Percentiles rank a stretch among this genome's conserved stretches.
phyloP scores from a whole-genome alignment of 2,113 vertebrate species.

The Orthonyx spaldingii region DNA sequence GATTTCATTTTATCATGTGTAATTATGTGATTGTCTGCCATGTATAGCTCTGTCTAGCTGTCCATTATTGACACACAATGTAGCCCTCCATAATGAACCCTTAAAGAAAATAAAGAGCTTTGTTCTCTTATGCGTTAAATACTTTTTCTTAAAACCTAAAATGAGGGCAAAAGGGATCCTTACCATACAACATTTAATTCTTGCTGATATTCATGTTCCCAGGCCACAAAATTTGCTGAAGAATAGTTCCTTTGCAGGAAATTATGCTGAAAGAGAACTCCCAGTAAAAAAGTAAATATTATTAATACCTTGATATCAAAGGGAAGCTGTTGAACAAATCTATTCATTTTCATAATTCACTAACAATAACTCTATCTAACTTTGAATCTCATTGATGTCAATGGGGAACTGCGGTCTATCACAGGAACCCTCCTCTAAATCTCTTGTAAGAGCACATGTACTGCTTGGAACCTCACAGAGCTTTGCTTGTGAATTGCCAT shows the following conservation, averaged over 20 bases:
- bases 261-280: neutral
- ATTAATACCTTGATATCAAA: neutral
- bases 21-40: neutral
- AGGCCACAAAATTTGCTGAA: neutral
- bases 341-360: neutral
- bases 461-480: neutral
- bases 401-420: neutral
- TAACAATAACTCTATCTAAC: neutral
- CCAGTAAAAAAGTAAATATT: neutral
- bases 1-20: neutral
- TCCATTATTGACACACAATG: neutral
- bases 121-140: neutral
- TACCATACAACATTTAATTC: neutral
- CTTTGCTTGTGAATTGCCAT: neutral
- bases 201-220: neutral
- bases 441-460: neutral
- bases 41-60: neutral
- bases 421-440: neutral
- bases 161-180: neutral
- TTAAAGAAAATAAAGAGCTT: neutral
- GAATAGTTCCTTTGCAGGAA: neutral
- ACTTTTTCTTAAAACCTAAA: neutral
- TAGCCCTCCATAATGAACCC: neutral
- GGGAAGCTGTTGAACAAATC: neutral
- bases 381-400: neutral